Base-by-base conservation (phyloP, 2,888 invertebrate species). In the Antitype chi region DNA sequence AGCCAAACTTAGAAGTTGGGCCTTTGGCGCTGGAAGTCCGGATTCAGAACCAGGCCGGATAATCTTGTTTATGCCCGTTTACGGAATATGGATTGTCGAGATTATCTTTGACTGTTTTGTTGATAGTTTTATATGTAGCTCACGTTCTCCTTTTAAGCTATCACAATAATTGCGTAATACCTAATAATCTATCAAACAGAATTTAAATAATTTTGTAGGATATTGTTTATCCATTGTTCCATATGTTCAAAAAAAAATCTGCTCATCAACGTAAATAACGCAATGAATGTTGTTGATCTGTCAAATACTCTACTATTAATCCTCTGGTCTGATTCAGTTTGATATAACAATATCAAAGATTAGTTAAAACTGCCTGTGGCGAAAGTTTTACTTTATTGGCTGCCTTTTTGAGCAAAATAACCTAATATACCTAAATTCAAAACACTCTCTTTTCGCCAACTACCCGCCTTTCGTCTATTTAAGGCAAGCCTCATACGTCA, bases 11-110 rank as follows among this genome's bases (percentile, higher is more conserved):
- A 49, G 63, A 49, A 59, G 43, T 13, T 17, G 69, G 20, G 63
- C 59, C 43, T 74, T 68, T 67, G 60, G 80, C 84, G 86, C 87
- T 78, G 73, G 67, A 80, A 67, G 52, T 70, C 60, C 66, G 70
- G 66, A 80, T 81, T 81, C 63, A 25, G 25, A 71, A 82, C 74
- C 73, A 79, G 80, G 78, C 60, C 67, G 68, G 73, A 74, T 88
- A 83, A 86, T 85, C 83, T 74, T 52, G 73, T 84, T 76, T 66
- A 55, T 76, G 67, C 38, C 25, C 28, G 59, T 80, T 47, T 66
- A 80, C 53, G 11, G 57, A 59, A 53, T 60, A 78, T 73, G 59
- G 73, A 66, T 55, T 63, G 62, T 75, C 43, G 43, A 63, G 68
- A 49, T 70, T 64, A 60, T 70, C 55, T 84, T 69, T 77, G 80